phyloP scores from a whole-genome alignment of 2,113 vertebrate genomes.

The Oncorhynchus gorbuscha region DNA sequence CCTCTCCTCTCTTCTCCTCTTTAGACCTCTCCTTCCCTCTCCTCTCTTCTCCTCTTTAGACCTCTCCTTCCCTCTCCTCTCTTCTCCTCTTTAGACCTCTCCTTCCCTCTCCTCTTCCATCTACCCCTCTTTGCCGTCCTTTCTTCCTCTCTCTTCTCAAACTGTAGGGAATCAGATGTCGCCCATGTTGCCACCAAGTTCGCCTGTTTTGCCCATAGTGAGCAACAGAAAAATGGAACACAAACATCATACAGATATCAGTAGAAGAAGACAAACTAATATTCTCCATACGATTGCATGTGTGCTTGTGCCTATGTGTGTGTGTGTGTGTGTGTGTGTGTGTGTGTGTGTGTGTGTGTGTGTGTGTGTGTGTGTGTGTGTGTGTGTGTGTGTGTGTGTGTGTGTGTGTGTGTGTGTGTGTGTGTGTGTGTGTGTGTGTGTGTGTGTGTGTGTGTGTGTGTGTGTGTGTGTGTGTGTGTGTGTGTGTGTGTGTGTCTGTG shows the following conservation, averaged over 20 bases:
- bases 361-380: too few species aligned
- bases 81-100: background rate
- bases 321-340: too few species aligned
- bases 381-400: too few species aligned
- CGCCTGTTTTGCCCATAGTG: conserved; percentile 64
- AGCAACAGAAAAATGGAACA: conserved; percentile 62
- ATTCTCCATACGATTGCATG: background rate
- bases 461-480: too few species aligned
- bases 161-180: conserved; percentile 63
- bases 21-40: background rate
- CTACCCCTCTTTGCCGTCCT: conserved; percentile 14
- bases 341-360: too few species aligned
- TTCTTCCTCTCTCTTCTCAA: background rate
- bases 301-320: background rate
- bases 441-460: too few species aligned
- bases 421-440: too few species aligned
- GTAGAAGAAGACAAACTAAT: conserved; percentile 33
- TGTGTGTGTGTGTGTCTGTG: too few species aligned
- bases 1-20: background rate
- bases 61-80: too few species aligned
- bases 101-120: background rate
- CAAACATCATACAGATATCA: conserved; percentile 40
- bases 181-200: conserved; percentile 56
- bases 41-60: too few species aligned
- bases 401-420: too few species aligned